Percentiles rank a stretch among this genome's conserved stretches.
Conservation (phyloP, 2,888 invertebrate species). For the Synergus laeviventris region DNA sequence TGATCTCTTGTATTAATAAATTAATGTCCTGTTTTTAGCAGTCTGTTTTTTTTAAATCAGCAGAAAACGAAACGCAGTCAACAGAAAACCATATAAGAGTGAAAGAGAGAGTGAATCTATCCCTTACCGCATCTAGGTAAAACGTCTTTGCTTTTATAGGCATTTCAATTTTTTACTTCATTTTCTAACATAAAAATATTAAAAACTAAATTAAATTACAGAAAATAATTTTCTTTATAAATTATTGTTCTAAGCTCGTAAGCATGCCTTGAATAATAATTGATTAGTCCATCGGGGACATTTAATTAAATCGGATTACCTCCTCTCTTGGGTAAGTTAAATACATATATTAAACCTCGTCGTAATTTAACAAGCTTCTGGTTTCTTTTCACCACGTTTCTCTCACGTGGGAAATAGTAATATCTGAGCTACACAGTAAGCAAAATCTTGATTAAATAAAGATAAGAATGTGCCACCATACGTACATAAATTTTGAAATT, state of each 20-base stretch:
- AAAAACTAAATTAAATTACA: not conserved
- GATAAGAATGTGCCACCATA: not conserved
- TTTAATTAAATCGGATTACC: slow-evolving; percentile 25
- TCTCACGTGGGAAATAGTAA: not conserved
- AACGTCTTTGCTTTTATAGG: slow-evolving; percentile 4
- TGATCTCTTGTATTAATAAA: no score
- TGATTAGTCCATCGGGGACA: slow-evolving; percentile 10
- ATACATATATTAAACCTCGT: slow-evolving; percentile 14
- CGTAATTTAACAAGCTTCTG: slow-evolving; percentile 30
- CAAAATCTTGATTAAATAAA: not conserved
- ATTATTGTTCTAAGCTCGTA: slow-evolving; percentile 3
- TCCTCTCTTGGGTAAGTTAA: slow-evolving; percentile 9
- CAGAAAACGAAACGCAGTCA: no score
- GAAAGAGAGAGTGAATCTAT: no score
- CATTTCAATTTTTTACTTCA: not conserved
- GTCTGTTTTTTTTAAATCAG: no score
- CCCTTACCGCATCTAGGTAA: no score
- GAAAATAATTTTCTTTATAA: not conserved
- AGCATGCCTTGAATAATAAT: slow-evolving; percentile 27
- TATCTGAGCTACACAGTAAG: no score
- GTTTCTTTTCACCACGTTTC: slow-evolving; percentile 14
- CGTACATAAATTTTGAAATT: not conserved
- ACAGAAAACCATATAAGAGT: no score
- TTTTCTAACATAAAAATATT: not conserved
- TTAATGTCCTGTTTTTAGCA: no score